Conservation (phyloP, 2,797 vertebrate genomes). For the Staurois parvus region DNA sequence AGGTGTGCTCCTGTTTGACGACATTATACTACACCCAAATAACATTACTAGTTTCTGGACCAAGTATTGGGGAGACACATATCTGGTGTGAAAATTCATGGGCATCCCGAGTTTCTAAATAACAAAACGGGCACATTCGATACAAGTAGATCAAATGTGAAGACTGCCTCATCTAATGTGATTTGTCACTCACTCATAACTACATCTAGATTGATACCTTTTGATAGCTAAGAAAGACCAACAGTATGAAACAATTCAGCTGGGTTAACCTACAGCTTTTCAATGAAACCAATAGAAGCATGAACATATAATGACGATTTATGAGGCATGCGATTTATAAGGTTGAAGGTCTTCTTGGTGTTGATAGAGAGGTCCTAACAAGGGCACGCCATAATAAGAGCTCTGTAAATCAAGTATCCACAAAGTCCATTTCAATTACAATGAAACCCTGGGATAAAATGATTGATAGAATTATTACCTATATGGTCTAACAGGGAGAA, state of each 20-base stretch:
- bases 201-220: too few species aligned
- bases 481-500: not conserved
- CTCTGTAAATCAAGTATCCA: constrained; percentile 3
- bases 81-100: too few species aligned
- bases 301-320: constrained; percentile 28
- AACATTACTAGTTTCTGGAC: too few species aligned
- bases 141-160: too few species aligned
- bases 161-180: too few species aligned
- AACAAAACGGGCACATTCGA: too few species aligned
- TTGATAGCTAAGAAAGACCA: not conserved
- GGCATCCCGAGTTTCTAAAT: too few species aligned
- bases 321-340: constrained; percentile 33
- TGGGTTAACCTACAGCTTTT: not conserved
- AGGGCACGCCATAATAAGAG: constrained; percentile 9
- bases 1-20: too few species aligned
- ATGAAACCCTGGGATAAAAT: not conserved
- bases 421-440: not conserved
- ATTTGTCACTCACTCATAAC: too few species aligned
- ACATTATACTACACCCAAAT: too few species aligned
- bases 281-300: constrained; percentile 13
- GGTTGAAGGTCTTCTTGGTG: constrained; percentile 26
- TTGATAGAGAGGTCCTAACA: constrained; percentile 5
- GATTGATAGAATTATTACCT: constrained; percentile 11
- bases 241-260: not conserved
- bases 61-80: too few species aligned